Evolutionary conservation across 2,888 invertebrate genomes (phyloP).

Genomic region (Leucozona laternaria): DNA sequence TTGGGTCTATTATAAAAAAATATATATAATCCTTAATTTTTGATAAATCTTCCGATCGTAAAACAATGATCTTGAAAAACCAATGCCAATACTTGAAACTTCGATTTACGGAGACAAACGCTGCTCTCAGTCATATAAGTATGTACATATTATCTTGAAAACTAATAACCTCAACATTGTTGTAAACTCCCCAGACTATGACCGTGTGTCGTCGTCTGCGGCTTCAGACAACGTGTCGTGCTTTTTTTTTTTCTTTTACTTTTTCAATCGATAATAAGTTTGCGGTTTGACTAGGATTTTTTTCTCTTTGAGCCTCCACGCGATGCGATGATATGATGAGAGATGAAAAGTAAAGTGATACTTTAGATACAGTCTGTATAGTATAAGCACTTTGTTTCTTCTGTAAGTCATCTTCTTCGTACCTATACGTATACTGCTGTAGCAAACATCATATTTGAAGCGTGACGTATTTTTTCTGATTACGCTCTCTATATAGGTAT

Average conservation of each 20-base stretch:
- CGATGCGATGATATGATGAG: not conserved
- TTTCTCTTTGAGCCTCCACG: conserved; percentile 7
- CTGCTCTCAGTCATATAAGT: not conserved
- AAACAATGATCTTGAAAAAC: conserved; percentile 68
- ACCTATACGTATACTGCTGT: not conserved
- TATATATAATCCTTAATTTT: not conserved
- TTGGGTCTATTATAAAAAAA: not conserved
- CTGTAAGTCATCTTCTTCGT: conserved; percentile 1
- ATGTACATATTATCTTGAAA: not conserved
- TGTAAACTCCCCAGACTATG: conserved; percentile 71
- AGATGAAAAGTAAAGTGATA: conserved; percentile 73
- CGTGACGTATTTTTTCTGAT: conserved; percentile 60
- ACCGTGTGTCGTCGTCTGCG: conserved; percentile 72
- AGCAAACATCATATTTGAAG: conserved; percentile 65
- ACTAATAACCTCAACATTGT: conserved; percentile 63
- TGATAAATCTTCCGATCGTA: not conserved
- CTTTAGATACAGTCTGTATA: conserved; percentile 58
- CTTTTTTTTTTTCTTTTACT: conserved; percentile 23
- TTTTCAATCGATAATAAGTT: conserved; percentile 69
- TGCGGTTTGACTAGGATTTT: conserved; percentile 60
- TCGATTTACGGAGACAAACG: conserved; percentile 34
- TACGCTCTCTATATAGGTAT: conserved; percentile 10
- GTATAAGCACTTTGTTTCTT: conserved; percentile 13
- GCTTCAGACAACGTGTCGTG: conserved; percentile 72
- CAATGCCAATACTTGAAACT: conserved; percentile 49